phyloP scores from a whole-genome alignment of 2,113 vertebrate species.

The Scartelaos histophorus region DNA sequence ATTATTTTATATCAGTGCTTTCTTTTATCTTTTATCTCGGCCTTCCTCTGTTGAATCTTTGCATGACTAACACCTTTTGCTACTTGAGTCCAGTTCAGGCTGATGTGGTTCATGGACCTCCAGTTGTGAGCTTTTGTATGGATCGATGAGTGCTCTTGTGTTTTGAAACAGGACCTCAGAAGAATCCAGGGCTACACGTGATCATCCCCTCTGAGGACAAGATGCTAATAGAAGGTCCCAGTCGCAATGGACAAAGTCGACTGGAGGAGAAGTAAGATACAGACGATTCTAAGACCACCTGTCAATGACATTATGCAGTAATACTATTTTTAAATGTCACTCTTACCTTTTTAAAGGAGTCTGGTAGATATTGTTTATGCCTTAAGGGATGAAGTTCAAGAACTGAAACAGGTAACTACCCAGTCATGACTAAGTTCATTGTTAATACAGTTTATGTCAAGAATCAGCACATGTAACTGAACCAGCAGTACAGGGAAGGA shows the following conservation, averaged over 20 bases:
- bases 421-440: no score
- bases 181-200: slow-evolving; percentile 87
- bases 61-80: slow-evolving; percentile 58
- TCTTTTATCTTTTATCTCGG: slow-evolving; percentile 21
- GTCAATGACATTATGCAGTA: background rate
- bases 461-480: no score
- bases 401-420: slow-evolving; percentile 88
- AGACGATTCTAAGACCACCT: background rate
- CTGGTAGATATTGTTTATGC: slow-evolving; percentile 95
- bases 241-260: slow-evolving; percentile 90
- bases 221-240: slow-evolving; percentile 87
- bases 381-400: slow-evolving; percentile 91
- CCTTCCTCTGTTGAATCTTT: slow-evolving; percentile 33
- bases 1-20: slow-evolving; percentile 5
- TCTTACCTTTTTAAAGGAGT: slow-evolving; percentile 79
- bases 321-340: background rate
- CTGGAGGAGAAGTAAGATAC: slow-evolving; percentile 91
- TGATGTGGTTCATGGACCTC: background rate
- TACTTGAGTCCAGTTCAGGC: slow-evolving; percentile 13
- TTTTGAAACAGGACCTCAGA: slow-evolving; percentile 84
- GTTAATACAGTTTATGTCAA: no score
- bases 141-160: slow-evolving; percentile 53
- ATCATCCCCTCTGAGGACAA: slow-evolving; percentile 91
- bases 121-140: slow-evolving; percentile 3
- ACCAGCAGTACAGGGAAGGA: background rate